Base-by-base conservation (phyloP, 2,113 vertebrate species). In the Syrrhaptes paradoxus region DNA sequence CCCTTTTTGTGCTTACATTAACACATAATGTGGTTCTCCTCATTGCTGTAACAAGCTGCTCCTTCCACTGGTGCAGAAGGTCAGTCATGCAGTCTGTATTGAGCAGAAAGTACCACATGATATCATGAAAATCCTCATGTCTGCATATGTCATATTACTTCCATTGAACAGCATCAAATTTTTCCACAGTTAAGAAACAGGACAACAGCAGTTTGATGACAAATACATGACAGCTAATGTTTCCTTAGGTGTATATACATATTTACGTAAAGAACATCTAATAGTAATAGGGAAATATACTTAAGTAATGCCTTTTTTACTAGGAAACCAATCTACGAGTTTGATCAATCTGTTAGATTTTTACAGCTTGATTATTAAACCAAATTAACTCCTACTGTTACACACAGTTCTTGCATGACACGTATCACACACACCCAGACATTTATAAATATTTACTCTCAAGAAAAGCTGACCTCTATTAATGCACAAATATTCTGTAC, bases 381-480 rank as follows among this genome's bases (percentile, higher is more conserved):
- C 46, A 80, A 90, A 94, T 90, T 70, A 93, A 73, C 52, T 94
- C 75, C 73, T 65, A 83, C 87, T 80, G 52, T 78, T 73, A 76
- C 67, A 87, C n/a, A 34, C 19, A 21, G 59, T 51, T 93, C 88
- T 80, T 83, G 45, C 67, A 62, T 76, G 72, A 90, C 63, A 77
- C 4, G 1, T 52, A 70, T 62, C 65, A 80, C 63, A 77, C 55
- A 58, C 86, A 11, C 93, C 83, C 92, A 90, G 88, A 52, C 26
- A 74, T 5, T 43, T 8, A 84, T 26, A 95, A 96, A 95, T 93
- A 95, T 95, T 97, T 96, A 92, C 86, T 90, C 57, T 82, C 34
- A 28, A 32, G 87, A 72, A 63, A 68, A 92, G 46, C 48, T 93
- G 90, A 96, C 95, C 86, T 90, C 86, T 95, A 29, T 87, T 67